phyloP scores from a whole-genome alignment of 2,888 invertebrate genomes.

The Lamellibrachia satsuma region DNA sequence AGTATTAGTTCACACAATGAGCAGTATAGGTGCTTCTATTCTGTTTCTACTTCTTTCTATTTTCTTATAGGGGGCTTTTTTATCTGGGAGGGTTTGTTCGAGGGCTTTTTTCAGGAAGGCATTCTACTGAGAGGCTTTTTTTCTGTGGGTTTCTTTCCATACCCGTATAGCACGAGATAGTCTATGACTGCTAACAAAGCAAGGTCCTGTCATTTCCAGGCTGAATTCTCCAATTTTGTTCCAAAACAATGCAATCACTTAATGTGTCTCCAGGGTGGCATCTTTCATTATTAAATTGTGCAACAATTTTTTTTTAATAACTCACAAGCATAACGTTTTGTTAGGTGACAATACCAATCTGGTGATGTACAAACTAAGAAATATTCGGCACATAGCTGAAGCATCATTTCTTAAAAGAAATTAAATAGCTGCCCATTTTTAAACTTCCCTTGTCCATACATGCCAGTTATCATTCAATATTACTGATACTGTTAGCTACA shows the following conservation, averaged over 20 bases:
- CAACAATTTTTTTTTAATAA: neutral
- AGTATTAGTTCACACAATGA: too few relatives aligned
- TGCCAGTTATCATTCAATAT: too few relatives aligned
- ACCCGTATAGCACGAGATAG: neutral
- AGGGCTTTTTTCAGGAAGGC: too few relatives aligned
- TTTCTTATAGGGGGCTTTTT: too few relatives aligned
- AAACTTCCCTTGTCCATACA: too few relatives aligned
- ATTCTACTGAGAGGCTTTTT: too few relatives aligned
- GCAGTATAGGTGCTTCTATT: too few relatives aligned
- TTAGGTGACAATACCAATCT: neutral
- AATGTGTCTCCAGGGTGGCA: neutral
- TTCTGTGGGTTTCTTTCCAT: too few relatives aligned
- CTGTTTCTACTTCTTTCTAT: too few relatives aligned
- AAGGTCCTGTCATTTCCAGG: neutral
- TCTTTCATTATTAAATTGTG: neutral
- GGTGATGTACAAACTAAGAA: neutral
- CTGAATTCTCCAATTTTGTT: neutral
- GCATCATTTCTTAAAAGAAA: neutral
- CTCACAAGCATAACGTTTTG: neutral
- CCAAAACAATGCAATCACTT: neutral
- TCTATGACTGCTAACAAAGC: neutral
- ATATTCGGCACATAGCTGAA: neutral
- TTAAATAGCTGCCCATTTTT: neutral
- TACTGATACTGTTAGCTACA: too few relatives aligned
- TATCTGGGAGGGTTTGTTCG: too few relatives aligned